phyloP scores from a whole-genome alignment of 2,888 invertebrate genomes.

The Deilephila elpenor region DNA sequence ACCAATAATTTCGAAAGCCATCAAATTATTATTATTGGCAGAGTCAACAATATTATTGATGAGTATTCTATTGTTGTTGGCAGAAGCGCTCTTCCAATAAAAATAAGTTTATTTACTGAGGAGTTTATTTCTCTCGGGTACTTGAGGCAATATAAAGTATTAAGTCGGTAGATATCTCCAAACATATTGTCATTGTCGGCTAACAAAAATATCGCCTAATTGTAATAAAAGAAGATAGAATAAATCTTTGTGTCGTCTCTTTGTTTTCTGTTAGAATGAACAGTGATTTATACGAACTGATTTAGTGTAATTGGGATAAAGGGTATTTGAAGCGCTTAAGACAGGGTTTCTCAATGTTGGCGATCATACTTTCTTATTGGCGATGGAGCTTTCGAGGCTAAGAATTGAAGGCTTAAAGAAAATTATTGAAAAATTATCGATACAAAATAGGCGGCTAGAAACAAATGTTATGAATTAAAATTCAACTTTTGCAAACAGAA shows the following conservation, averaged over 20 bases:
- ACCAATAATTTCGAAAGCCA: slow-evolving; percentile 18
- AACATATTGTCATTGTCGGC: slow-evolving; percentile 25
- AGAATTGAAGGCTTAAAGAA: too few species aligned
- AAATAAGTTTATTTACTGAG: slow-evolving; percentile 22
- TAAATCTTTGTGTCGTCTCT: background rate
- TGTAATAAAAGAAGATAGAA: slow-evolving; percentile 5
- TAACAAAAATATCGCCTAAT: slow-evolving; percentile 14
- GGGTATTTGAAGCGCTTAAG: background rate
- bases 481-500: too few species aligned
- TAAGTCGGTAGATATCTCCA: slow-evolving; percentile 15
- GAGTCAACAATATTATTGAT: slow-evolving; percentile 21
- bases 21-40: slow-evolving; percentile 26
- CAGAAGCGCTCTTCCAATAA: slow-evolving; percentile 26
- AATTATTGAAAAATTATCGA: too few species aligned
- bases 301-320: background rate
- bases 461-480: too few species aligned
- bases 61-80: slow-evolving; percentile 24
- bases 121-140: slow-evolving; percentile 24
- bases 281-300: background rate
- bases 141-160: slow-evolving; percentile 24
- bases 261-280: slow-evolving; percentile 3
- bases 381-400: too few species aligned
- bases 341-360: too few species aligned
- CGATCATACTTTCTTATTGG: too few species aligned
- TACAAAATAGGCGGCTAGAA: too few species aligned